These are phyloP conservation scores for Amphibalanus amphitrite DNA, from an alignment of 1,140 invertebrate species.

Conservation along the genomic window DNA sequence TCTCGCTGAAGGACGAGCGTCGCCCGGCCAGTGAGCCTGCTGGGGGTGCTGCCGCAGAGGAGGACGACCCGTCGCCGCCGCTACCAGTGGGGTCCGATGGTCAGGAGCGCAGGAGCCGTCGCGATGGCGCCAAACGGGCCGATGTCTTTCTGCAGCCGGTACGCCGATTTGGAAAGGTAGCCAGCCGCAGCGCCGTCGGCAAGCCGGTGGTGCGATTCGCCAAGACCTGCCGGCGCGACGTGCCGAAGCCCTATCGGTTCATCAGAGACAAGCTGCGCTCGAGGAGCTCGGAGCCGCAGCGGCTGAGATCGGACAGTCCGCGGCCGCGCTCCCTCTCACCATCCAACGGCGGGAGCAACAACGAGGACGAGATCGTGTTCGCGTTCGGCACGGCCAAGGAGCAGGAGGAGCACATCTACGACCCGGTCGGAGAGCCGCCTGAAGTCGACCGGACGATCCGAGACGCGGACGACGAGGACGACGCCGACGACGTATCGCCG, in stretches of 20 bases:
- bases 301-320: background rate
- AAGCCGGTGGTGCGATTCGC: constrained; percentile 2
- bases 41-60: too few species aligned
- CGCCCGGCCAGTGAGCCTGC: background rate
- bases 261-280: background rate
- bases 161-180: background rate
- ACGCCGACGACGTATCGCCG: background rate
- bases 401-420: background rate
- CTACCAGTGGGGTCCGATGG: background rate
- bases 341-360: background rate
- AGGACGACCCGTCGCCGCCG: too few species aligned
- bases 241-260: constrained; percentile 2
- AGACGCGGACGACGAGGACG: background rate
- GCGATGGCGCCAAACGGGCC: background rate
- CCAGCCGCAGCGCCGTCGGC: constrained; percentile 3
- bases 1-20: background rate
- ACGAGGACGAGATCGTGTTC: background rate
- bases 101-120: background rate
- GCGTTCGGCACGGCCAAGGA: background rate
- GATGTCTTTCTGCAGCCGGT: background rate
- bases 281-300: background rate
- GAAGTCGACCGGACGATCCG: background rate
- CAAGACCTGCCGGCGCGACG: constrained; percentile 3
- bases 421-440: background rate
- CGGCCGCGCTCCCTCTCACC: background rate